Percentiles rank a stretch among this genome's conserved stretches.
Conservation (phyloP, 2,797 vertebrate species). For the Thripadectes ignobilis region DNA sequence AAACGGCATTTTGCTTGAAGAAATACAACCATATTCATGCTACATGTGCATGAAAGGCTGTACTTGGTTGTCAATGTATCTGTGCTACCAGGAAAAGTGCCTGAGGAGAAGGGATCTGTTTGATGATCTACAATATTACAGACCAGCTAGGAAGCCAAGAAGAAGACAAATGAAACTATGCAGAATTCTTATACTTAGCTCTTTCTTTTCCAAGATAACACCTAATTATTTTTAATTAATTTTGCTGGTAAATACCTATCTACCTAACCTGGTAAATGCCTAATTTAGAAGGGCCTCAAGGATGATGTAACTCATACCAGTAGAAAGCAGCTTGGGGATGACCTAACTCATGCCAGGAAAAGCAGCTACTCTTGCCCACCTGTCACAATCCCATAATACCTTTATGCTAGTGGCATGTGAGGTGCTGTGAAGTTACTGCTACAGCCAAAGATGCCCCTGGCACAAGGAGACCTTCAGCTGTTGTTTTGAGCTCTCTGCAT, state of each 20-base stretch:
- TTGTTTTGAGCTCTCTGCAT: background rate
- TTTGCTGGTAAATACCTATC: background rate
- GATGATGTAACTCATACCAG: background rate
- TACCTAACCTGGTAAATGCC: too few species aligned
- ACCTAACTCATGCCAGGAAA: background rate
- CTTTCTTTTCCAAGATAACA: background rate
- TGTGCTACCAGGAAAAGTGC: background rate
- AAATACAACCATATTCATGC: background rate
- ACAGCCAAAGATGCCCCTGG: background rate
- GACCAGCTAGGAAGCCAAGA: background rate
- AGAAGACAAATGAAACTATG: background rate
- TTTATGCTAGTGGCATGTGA: background rate
- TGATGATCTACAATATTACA: background rate
- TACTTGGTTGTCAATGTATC: background rate
- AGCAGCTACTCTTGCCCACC: background rate
- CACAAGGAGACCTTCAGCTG: background rate
- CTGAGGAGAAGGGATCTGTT: background rate
- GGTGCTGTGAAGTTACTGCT: background rate
- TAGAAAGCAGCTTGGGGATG: background rate
- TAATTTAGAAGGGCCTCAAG: background rate
- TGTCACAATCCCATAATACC: accelerated
- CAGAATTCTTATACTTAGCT: background rate
- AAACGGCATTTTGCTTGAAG: background rate
- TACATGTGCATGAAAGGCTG: background rate
- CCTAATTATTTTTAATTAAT: background rate